Percentiles rank a stretch among this genome's conserved stretches.
Conservation (phyloP, 2,888 invertebrate genomes). For the Phrixothrix hirtus region DNA sequence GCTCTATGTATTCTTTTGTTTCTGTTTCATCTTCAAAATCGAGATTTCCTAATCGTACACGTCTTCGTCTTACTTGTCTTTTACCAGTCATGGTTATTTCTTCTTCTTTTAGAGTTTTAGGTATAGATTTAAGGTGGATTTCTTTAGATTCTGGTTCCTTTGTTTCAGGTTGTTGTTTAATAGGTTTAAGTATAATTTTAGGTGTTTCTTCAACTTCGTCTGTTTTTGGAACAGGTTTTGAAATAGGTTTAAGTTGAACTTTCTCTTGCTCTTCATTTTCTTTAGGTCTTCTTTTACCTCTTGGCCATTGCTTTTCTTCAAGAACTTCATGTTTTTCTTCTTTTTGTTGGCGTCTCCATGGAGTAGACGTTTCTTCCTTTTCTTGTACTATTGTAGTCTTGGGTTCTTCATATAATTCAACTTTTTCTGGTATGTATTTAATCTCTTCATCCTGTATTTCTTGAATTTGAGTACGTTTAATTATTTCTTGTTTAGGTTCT, state of each 20-base stretch:
- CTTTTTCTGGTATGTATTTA: conserved; percentile 48
- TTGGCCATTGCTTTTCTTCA: conserved; percentile 44
- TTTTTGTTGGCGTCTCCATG: conserved; percentile 33
- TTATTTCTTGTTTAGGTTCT: conserved; percentile 23
- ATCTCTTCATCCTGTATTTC: conserved; percentile 40
- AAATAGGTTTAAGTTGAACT: conserved; percentile 58
- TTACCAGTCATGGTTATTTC: conserved; percentile 15
- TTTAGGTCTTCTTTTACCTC: conserved; percentile 41
- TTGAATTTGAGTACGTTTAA: conserved; percentile 26
- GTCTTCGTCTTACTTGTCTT: conserved; percentile 22
- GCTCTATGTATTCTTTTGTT: conserved; percentile 35
- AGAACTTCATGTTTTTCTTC: conserved; percentile 24
- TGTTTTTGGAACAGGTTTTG: conserved; percentile 36
- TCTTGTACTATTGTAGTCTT: conserved; percentile 41
- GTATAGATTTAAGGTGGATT: conserved; percentile 37
- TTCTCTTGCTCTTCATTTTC: conserved; percentile 56
- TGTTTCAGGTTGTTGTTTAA: conserved; percentile 30
- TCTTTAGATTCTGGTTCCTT: conserved; percentile 34
- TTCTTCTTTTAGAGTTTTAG: conserved; percentile 36
- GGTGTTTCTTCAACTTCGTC: conserved; percentile 46
- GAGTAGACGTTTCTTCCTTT: conserved; percentile 35
- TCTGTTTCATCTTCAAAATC: conserved; percentile 31
- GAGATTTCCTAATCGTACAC: conserved; percentile 32
- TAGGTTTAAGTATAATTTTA: conserved; percentile 29
- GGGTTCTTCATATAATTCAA: conserved; percentile 30